A percentile compares a stretch with the other conserved stretches of the same genome.
Conservation (phyloP, 1,140 invertebrate species). For the Drosophila nikananu region DNA sequence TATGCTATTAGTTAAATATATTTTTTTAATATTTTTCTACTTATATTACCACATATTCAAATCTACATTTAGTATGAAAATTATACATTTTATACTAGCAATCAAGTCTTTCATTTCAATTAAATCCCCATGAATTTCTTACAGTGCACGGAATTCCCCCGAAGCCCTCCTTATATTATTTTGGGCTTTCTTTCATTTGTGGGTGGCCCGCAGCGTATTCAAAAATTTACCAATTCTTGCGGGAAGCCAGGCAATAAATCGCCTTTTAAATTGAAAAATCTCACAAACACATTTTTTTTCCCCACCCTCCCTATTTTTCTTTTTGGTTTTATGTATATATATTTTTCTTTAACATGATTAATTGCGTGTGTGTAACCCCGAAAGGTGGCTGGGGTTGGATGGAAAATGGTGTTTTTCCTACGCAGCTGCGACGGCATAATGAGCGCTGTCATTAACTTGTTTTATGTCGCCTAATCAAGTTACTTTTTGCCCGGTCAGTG, state of each 20-base stretch:
- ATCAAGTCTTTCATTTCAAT: neutral
- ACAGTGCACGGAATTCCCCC: constrained; percentile 1
- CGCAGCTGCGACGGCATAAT: constrained; percentile 52
- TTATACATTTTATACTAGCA: neutral
- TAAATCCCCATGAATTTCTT: neutral
- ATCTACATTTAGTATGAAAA: neutral
- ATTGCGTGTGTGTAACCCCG: constrained; percentile 38
- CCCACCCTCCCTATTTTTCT: neutral
- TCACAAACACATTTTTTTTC: constrained; percentile 13
- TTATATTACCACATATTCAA: neutral
- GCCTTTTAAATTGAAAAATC: constrained; percentile 34
- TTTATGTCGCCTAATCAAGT: constrained; percentile 75
- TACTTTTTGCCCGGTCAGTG: constrained; percentile 38
- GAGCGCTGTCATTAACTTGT: constrained; percentile 77
- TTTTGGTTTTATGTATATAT: neutral
- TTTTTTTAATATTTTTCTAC: no score
- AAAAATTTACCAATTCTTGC: constrained; percentile 55
- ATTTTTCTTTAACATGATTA: constrained; percentile 39
- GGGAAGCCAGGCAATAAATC: constrained; percentile 40
- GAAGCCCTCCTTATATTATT: constrained; percentile 12
- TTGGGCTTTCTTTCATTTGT: constrained; percentile 14
- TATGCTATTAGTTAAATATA: no score
- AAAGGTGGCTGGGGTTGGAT: neutral
- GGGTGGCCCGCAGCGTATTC: constrained; percentile 36
- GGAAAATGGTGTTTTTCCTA: constrained; percentile 4